A percentile compares a stretch with the other conserved stretches of the same genome.
phyloP scores from a whole-genome alignment of 2,888 invertebrate genomes.

The Zaprionus obscuricornis region DNA sequence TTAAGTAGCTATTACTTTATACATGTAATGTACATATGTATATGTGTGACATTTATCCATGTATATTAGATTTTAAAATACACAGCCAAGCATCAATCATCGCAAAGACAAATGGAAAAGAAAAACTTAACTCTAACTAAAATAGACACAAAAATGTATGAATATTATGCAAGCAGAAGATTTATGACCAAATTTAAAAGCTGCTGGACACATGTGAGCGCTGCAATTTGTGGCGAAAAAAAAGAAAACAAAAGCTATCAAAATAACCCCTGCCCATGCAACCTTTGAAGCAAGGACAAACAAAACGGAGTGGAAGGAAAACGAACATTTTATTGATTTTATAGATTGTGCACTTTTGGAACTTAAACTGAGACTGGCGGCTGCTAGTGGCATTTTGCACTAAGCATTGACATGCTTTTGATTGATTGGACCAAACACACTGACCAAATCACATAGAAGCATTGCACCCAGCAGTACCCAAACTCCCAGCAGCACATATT shows the following conservation, averaged over 20 bases:
- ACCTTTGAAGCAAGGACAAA: slow-evolving; percentile 24
- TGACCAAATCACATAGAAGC: not conserved
- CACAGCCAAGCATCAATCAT: slow-evolving; percentile 39
- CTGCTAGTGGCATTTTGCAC: not conserved
- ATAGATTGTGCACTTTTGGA: slow-evolving; percentile 16
- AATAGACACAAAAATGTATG: slow-evolving; percentile 12
- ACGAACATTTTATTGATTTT: slow-evolving; percentile 50
- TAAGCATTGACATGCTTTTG: slow-evolving; percentile 38
- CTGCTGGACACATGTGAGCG: slow-evolving; percentile 26
- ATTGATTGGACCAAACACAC: slow-evolving; percentile 39
- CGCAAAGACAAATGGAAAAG: slow-evolving; percentile 13
- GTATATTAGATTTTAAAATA: slow-evolving; percentile 2
- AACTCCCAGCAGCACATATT: no score
- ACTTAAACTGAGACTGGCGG: slow-evolving; percentile 1
- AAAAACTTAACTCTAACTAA: slow-evolving; percentile 1
- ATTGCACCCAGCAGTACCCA: not conserved
- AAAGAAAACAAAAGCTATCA: slow-evolving; percentile 23
- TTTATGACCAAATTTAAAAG: slow-evolving; percentile 38
- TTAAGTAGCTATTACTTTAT: no score
- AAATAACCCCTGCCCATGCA: slow-evolving; percentile 16
- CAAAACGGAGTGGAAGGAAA: slow-evolving; percentile 35
- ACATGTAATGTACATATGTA: not conserved
- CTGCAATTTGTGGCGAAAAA: slow-evolving; percentile 35
- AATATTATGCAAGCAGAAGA: slow-evolving; percentile 23
- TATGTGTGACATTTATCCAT: not conserved